Evolutionary conservation across 92 coral and sea anemone species (phyloP), one percentile per base, ranked within the genome.

Genomic region (Isaurus tuberculatus): DNA sequence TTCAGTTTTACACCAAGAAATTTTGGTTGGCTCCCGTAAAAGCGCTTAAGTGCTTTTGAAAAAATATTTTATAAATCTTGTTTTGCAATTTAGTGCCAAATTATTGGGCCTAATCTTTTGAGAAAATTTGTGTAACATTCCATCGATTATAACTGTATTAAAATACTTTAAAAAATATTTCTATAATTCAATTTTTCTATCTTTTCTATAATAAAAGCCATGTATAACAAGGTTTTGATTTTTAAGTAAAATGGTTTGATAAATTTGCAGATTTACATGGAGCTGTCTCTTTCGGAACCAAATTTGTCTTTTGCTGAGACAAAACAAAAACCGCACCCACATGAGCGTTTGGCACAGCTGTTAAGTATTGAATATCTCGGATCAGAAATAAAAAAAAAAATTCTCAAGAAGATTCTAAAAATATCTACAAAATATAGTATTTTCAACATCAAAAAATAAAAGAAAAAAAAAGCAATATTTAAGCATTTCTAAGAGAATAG

Each of bases 321-420:
- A 77, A 77, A 77, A 77, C 82, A 72, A 77, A 69, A 55, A 77
- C 82, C 82, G 82, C 82, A 77, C 82, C 82, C 82, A 22, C 43
- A 58, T 19, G 20, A 58, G 70, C 51, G 16, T 37, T 58, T 40
- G 53, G 16, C 82, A 77, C 82, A 77, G 82, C 82, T 77, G 82
- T 77, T 58, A 29, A 2, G 82, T 58, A 77, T 77, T 57, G 69
- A 77, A 77, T 77, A 77, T 57, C 82, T 49, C 48, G 46, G 69
- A 77, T 77, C 82, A 58, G 58, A 58, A 77, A 34, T 77, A 51
- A 58, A 69, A 32, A 27, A n/a, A n/a, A 77, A 77, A 60, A 57
- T 75, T 57, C 82, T 34, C 48, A 57, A 77, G 70, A 46, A 23
- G 19, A 23, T 14, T 46, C 30, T 72, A 28, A 25, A 42, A 10